These are phyloP conservation scores for Paradisaea rubra DNA, from an alignment of 2,113 vertebrate genomes.

Conservation along the genomic window DNA sequence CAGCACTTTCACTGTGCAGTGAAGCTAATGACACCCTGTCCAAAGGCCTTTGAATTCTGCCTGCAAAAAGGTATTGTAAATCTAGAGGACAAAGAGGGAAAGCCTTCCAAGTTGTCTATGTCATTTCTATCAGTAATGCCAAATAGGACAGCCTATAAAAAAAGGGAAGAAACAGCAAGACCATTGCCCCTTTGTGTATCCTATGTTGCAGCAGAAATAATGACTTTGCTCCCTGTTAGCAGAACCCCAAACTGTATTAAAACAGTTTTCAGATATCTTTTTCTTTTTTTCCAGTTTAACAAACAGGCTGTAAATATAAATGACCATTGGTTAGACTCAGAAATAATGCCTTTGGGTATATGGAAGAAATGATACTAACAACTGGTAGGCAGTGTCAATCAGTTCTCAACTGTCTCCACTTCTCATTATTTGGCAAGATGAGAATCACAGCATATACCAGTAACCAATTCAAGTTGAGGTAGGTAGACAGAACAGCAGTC, in stretches of 20 bases:
- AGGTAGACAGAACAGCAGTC: neutral
- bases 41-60: neutral
- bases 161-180: neutral
- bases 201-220: neutral
- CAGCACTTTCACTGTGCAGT: neutral
- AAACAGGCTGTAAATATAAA: constrained; percentile 35
- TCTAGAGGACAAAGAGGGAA: neutral
- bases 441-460: neutral
- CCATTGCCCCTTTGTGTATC: neutral
- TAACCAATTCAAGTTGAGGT: neutral
- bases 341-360: constrained; percentile 30
- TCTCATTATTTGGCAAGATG: neutral
- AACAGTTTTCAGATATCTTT: neutral
- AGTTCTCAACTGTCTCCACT: neutral
- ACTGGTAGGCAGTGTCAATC: constrained; percentile 27
- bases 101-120: neutral
- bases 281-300: neutral
- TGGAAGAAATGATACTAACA: constrained; percentile 44
- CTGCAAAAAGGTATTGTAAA: neutral
- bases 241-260: neutral
- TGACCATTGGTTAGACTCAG: constrained; percentile 39
- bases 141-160: neutral
- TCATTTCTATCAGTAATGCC: neutral
- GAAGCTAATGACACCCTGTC: neutral
- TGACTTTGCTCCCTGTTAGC: neutral